These are phyloP conservation scores for Tenthredo mesomela DNA, from an alignment of 2,888 invertebrate species.

Conservation along the genomic window DNA sequence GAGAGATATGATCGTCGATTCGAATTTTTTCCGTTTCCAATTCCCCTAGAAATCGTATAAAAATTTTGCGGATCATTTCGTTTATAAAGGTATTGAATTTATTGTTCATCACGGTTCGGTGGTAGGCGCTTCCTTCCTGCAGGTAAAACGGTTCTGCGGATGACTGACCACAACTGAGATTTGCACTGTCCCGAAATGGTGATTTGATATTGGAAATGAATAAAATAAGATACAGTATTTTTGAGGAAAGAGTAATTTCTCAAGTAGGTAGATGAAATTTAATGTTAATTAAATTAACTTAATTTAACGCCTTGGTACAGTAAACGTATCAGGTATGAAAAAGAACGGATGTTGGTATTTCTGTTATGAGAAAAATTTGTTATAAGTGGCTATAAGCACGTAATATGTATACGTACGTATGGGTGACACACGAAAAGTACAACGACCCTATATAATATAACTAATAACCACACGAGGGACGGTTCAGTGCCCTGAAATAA, in stretches of 20 bases:
- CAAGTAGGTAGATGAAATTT: background rate
- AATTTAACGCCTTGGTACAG: background rate
- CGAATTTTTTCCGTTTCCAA: background rate
- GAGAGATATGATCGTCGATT: background rate
- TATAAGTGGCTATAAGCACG: background rate
- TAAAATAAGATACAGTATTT: background rate
- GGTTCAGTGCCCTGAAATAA: slow-evolving; percentile 9
- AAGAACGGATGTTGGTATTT: background rate
- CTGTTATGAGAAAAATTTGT: background rate
- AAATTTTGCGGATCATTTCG: background rate
- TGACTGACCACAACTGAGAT: slow-evolving; percentile 25
- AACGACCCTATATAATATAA: slow-evolving; percentile 40
- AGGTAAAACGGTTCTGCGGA: slow-evolving; percentile 23
- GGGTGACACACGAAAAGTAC: slow-evolving; percentile 29
- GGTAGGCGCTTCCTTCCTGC: slow-evolving; percentile 20
- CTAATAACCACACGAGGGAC: background rate
- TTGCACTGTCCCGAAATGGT: background rate
- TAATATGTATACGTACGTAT: background rate
- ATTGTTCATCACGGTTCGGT: slow-evolving; percentile 20
- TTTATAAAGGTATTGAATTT: slow-evolving; percentile 3
- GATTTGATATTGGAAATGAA: background rate
- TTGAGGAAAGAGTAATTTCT: background rate
- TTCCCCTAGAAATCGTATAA: background rate
- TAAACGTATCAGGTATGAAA: background rate
- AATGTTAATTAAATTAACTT: too few species aligned